A percentile compares a stretch with the other conserved stretches of the same genome.
Conservation (phyloP, 2,888 invertebrate species). For the Ophraella communa region DNA sequence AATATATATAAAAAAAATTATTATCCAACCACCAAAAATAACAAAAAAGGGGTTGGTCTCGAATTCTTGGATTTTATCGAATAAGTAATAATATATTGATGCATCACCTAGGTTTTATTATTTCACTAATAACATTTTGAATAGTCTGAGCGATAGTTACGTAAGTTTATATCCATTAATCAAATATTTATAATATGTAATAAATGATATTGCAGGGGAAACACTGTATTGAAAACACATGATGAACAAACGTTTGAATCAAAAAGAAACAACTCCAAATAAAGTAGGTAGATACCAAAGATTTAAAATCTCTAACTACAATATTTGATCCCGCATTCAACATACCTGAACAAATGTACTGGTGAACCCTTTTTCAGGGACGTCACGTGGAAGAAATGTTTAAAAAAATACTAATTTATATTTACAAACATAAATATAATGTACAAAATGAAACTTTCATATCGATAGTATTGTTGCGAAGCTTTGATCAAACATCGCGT, state of each 20-base stretch:
- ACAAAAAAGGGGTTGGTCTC: too few relatives aligned
- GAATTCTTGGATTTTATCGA: too few relatives aligned
- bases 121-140: too few relatives aligned
- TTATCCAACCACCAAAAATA: too few relatives aligned
- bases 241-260: not conserved
- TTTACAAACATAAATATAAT: slow-evolving; percentile 40
- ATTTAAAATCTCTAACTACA: slow-evolving; percentile 50
- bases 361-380: slow-evolving; percentile 46
- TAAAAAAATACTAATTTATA: slow-evolving; percentile 33
- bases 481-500: not conserved
- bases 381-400: slow-evolving; percentile 50
- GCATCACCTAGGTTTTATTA: too few relatives aligned
- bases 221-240: not conserved
- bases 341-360: slow-evolving; percentile 58
- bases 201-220: not conserved
- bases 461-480: not conserved
- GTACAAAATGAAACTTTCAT: slow-evolving; percentile 17
- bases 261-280: slow-evolving; percentile 22
- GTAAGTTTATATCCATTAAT: too few relatives aligned
- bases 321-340: slow-evolving; percentile 60
- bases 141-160: too few relatives aligned
- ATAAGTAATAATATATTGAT: too few relatives aligned
- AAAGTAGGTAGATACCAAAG: slow-evolving; percentile 25
- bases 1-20: too few relatives aligned
- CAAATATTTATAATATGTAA: too few relatives aligned